Evolutionary conservation across 2,888 invertebrate species (phyloP).

Genomic region (Ryuthela nishihirai): DNA sequence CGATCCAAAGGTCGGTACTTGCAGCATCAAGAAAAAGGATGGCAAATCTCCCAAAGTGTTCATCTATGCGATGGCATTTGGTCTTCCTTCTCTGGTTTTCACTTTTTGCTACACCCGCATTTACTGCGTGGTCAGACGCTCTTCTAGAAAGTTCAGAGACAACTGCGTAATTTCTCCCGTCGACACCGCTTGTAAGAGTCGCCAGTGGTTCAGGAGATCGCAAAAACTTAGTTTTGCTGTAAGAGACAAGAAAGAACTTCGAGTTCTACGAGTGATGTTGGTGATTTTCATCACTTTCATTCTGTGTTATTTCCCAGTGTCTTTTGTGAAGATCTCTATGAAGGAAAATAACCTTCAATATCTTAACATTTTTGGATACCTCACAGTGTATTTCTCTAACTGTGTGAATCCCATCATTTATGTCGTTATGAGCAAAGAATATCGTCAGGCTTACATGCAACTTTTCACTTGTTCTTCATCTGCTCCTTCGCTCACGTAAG

Average conservation of each 20-base stretch:
- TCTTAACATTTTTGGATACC: conserved; percentile 65
- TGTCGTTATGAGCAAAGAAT: conserved; percentile 88
- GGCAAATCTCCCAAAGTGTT: conserved; percentile 70
- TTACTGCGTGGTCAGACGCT: conserved; percentile 47
- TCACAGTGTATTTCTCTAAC: conserved; percentile 78
- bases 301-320: conserved; percentile 85
- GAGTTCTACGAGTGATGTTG: conserved; percentile 66
- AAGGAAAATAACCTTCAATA: conserved; percentile 63
- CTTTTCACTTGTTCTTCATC: conserved; percentile 6
- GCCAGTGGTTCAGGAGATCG: too few species aligned
- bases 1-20: conserved; percentile 75
- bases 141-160: neutral
- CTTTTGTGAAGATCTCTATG: conserved; percentile 82
- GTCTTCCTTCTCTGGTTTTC: conserved; percentile 77
- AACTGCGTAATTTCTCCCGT: too few species aligned
- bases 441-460: conserved; percentile 72
- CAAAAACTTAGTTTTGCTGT: too few species aligned
- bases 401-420: conserved; percentile 91
- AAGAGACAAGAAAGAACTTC: conserved; percentile 9
- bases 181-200: too few species aligned
- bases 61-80: conserved; percentile 75
- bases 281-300: conserved; percentile 87
- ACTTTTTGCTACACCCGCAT: conserved; percentile 80
- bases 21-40: conserved; percentile 75
- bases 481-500: too few species aligned